phyloP scores from a whole-genome alignment of 2,797 vertebrate genomes.

The Chromobotia macracanthus region DNA sequence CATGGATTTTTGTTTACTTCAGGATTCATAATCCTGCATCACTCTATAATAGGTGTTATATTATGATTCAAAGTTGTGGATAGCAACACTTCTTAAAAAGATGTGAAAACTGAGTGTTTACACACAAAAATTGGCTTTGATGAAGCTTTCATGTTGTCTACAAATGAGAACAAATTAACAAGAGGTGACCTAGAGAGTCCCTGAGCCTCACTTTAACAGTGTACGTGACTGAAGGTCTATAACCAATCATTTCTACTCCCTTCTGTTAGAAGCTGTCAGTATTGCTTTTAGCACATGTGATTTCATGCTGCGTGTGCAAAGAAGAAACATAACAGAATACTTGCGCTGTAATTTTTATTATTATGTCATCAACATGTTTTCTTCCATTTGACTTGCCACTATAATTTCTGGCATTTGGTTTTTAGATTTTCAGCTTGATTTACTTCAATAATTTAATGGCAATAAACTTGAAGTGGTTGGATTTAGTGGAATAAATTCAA shows the following conservation, averaged over 20 bases:
- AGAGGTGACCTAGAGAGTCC: not conserved
- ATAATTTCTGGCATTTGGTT: not conserved
- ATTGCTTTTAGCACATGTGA: conserved; percentile 13
- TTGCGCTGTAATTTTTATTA: not conserved
- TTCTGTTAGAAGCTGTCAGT: not conserved
- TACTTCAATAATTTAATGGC: not conserved
- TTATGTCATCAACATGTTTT: not conserved
- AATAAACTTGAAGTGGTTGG: not conserved
- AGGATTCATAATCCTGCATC: not conserved
- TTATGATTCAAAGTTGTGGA: not conserved
- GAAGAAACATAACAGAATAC: not conserved
- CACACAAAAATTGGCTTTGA: not conserved
- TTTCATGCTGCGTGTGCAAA: not conserved
- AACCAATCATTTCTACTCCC: not conserved
- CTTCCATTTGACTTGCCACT: not conserved
- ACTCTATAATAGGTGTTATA: not conserved
- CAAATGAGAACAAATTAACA: conserved; percentile 13
- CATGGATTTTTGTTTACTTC: conserved; percentile 13
- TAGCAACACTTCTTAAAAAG: conserved; percentile 4
- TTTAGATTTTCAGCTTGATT: not conserved
- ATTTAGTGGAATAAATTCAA: not conserved
- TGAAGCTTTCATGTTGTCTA: conserved; percentile 17
- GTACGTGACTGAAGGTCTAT: not conserved
- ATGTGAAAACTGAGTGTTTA: conserved; percentile 14
- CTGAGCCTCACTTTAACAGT: conserved; percentile 11